Evolutionary conservation across 2,888 invertebrate species (phyloP).

Genomic region (Drosophila koepferae): DNA sequence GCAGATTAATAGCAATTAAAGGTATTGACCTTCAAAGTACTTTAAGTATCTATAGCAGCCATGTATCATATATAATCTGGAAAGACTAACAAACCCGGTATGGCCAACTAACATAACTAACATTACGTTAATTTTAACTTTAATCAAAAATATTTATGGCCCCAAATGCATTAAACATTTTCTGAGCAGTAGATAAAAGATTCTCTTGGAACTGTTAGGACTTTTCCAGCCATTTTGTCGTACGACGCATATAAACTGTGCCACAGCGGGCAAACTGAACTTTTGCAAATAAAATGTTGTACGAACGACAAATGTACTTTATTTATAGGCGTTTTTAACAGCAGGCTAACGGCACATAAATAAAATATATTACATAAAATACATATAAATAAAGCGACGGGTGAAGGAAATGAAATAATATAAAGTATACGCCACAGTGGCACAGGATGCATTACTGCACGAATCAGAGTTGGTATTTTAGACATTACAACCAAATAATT

Average conservation of each 20-base stretch:
- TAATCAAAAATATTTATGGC: background rate
- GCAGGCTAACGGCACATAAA: constrained; percentile 70
- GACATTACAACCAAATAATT: constrained; percentile 68
- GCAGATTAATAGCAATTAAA: background rate
- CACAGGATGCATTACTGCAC: constrained; percentile 57
- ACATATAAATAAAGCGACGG: constrained; percentile 64
- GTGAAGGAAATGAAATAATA: constrained; percentile 44
- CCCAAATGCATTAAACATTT: background rate
- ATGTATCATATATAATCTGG: background rate
- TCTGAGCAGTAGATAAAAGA: background rate
- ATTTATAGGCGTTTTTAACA: constrained; percentile 77
- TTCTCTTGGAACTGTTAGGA: background rate
- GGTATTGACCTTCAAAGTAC: background rate
- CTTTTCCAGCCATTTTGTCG: constrained; percentile 21
- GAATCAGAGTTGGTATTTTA: constrained; percentile 58
- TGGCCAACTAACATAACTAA: fast-evolving
- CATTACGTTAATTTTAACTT: background rate
- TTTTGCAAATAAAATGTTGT: constrained; percentile 51
- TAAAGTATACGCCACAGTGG: constrained; percentile 63
- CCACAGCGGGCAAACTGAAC: constrained; percentile 42
- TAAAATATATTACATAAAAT: constrained; percentile 61
- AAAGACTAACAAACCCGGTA: background rate
- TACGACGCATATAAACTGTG: constrained; percentile 46
- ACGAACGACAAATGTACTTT: constrained; percentile 58
- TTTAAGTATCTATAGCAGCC: background rate